Percentiles rank a stretch among this genome's conserved stretches.
These are phyloP conservation scores for Notarius lentiginosus DNA, from an alignment of 2,113 vertebrate genomes.

Conservation along the genomic window DNA sequence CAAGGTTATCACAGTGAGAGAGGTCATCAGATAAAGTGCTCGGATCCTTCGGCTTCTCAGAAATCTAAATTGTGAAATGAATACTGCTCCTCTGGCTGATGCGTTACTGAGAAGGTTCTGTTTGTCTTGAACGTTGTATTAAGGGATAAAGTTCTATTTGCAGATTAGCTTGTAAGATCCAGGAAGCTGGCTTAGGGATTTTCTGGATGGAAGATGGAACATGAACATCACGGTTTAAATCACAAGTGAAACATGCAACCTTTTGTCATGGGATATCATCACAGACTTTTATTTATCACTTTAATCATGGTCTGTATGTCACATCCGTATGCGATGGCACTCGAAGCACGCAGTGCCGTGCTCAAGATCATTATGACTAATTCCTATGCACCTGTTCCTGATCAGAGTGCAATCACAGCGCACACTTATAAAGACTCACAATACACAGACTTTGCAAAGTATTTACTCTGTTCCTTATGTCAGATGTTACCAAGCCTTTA, in stretches of 20 bases:
- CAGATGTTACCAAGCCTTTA: too few species aligned
- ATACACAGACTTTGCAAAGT: too few species aligned
- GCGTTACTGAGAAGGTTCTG: neutral
- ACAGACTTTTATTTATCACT: neutral
- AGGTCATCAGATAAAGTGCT: slow-evolving; percentile 55
- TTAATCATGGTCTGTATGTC: neutral
- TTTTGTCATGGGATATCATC: neutral
- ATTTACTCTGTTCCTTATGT: too few species aligned
- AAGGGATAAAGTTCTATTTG: neutral
- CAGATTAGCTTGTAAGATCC: neutral
- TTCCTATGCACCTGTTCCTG: too few species aligned
- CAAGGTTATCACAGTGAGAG: slow-evolving; percentile 64
- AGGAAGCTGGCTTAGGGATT: neutral
- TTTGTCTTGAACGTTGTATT: neutral
- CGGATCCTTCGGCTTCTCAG: slow-evolving; percentile 48
- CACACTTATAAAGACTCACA: too few species aligned
- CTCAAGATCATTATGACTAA: too few species aligned
- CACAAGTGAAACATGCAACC: neutral
- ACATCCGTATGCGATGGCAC: too few species aligned
- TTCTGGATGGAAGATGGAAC: neutral
- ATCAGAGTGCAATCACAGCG: too few species aligned
- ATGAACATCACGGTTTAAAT: neutral
- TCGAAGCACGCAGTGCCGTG: too few species aligned
- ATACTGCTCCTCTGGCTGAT: slow-evolving; percentile 15
- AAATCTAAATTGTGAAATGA: slow-evolving; percentile 47